Percentiles rank a stretch among this genome's conserved stretches.
Conservation (phyloP, 2,113 vertebrate species). For the Coptodon bakossiorum region DNA sequence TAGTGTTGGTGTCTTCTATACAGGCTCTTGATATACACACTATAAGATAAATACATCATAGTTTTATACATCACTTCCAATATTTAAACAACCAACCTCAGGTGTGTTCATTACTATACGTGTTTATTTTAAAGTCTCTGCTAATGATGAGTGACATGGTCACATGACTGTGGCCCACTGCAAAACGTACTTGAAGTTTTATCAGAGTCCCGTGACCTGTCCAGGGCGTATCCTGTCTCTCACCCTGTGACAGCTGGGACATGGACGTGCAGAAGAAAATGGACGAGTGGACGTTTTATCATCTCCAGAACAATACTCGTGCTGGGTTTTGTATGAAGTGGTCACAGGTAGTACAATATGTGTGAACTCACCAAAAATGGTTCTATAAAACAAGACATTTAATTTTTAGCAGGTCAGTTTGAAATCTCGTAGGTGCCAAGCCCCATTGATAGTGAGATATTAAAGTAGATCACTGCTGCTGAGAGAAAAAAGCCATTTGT, state of each 20-base stretch:
- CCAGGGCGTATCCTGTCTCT: fast-evolving
- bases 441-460: background rate
- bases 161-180: background rate
- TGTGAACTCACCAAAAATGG: background rate
- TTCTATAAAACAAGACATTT: background rate
- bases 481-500: background rate
- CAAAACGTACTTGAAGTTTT: background rate
- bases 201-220: background rate
- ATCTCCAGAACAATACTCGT: background rate
- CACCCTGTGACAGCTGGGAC: background rate
- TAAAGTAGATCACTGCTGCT: background rate
- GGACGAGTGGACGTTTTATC: background rate
- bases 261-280: background rate
- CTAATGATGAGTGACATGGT: background rate
- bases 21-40: background rate
- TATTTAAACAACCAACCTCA: background rate
- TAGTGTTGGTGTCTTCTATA: background rate
- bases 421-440: background rate
- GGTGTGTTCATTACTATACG: background rate
- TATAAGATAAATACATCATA: background rate
- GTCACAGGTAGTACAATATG: background rate
- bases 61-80: background rate
- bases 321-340: background rate
- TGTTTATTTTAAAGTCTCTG: background rate
- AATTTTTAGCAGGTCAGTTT: background rate